These are phyloP conservation scores for Leptinotarsa haldemani DNA, from an alignment of 2,888 invertebrate species.

Conservation along the genomic window DNA sequence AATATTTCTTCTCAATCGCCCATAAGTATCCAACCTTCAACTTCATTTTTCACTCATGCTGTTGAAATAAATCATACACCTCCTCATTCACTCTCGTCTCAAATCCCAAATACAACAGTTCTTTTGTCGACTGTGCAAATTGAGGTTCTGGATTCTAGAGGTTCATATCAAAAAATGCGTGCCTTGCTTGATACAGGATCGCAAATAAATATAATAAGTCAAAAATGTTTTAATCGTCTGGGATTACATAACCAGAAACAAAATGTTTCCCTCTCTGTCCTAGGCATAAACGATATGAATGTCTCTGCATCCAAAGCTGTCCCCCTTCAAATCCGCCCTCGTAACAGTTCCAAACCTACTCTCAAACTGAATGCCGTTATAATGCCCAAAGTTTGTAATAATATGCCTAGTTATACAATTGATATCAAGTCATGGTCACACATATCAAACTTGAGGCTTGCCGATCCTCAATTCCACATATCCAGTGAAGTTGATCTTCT, in stretches of 20 bases:
- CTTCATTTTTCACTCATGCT: background rate
- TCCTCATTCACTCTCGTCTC: background rate
- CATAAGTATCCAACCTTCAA: no score
- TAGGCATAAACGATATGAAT: background rate
- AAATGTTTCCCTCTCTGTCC: background rate
- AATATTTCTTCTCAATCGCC: no score
- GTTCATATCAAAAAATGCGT: background rate
- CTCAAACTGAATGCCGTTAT: background rate
- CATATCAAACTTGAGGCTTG: background rate
- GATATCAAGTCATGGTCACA: background rate
- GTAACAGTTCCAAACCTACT: background rate
- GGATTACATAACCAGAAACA: background rate
- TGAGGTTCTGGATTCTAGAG: background rate
- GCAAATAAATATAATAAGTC: slow-evolving; percentile 1
- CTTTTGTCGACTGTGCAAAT: background rate
- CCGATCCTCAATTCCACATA: background rate
- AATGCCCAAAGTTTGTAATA: slow-evolving; percentile 1
- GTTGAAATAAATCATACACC: background rate
- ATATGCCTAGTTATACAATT: background rate
- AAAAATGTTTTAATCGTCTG: slow-evolving; percentile 1
- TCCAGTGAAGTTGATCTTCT: background rate
- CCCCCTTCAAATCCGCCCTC: background rate
- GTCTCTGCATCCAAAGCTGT: background rate
- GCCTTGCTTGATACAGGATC: slow-evolving; percentile 7
- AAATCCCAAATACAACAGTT: background rate